Percentiles rank a stretch among this genome's conserved stretches.
Evolutionary conservation across 2,888 invertebrate species (phyloP).

Genomic region (Amiota minor): DNA sequence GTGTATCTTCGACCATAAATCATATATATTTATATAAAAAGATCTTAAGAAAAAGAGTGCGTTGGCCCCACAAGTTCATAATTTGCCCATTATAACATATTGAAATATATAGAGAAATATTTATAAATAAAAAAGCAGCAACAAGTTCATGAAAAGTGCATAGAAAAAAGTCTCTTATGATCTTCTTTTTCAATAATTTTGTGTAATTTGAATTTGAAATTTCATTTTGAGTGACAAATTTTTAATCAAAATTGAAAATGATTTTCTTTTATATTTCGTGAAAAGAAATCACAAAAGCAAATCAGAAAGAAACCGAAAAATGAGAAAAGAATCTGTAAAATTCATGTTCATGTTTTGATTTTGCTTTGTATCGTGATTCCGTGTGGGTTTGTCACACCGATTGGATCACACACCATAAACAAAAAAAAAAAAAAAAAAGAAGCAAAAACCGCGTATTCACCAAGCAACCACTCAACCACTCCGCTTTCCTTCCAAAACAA

Average conservation of each 20-base stretch:
- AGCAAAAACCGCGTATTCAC: no score
- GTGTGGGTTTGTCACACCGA: no score
- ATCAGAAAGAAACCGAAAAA: no score
- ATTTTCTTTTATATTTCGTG: background rate
- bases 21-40: background rate
- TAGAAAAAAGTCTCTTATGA: background rate
- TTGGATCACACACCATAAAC: no score
- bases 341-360: no score
- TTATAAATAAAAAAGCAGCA: slow-evolving; percentile 10
- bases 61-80: slow-evolving; percentile 52
- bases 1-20: background rate
- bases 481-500: no score
- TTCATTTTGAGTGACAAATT: background rate
- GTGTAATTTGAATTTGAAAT: background rate
- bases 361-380: no score
- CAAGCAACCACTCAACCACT: no score
- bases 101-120: no score
- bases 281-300: background rate
- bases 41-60: slow-evolving; percentile 60
- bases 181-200: no score
- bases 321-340: no score
- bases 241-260: slow-evolving; percentile 14
- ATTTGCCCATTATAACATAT: slow-evolving; percentile 23
- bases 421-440: no score
- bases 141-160: slow-evolving; percentile 35